Evolutionary conservation across 2,113 vertebrate species (phyloP), one percentile per base, ranked within the genome.

Genomic region (Colistium nudipinnis): DNA sequence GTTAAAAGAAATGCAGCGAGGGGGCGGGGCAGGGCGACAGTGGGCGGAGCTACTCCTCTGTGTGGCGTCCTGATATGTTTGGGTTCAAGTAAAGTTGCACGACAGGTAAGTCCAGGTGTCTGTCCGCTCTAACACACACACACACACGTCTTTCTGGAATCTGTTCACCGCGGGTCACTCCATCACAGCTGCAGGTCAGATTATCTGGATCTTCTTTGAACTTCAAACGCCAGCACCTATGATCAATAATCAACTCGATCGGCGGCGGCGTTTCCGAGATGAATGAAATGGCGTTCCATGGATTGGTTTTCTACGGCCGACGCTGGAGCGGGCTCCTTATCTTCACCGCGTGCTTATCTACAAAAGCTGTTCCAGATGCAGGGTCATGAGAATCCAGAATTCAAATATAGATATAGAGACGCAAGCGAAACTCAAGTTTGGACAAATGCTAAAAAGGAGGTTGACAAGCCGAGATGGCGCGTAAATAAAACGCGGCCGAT

Each of bases 61-160:
- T 72, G 30, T 74, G 74, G 60, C 70, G 75, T 72, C 80, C 78
- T 91, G 89, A 90, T 90, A 90, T 90, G 90, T 90, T 85, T 78
- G 51, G 63, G 86, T 90, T 88, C 81, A 88, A 90, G 87, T 90
- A 86, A 87, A 83, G 62, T 67, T 76, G 72, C 78, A 73, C 72
- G 62, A 76, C 69, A 60, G 72, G 53, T 79, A 39, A 56, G 70
- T 56, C 70, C 74, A 65, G 75, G 57, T 71, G 61, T 79, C 70
- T 57, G 54, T 63, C 72, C 39, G 30, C 19, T 39, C 51, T 72
- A 13, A 74, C 59, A 68, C 44, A 62, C 51, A 53, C 62, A 53
- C 39, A 56, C 49, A 63, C 62, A 28, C 25, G 28, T n/a, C n/a
- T n/a, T n/a, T n/a, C n/a, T n/a, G n/a, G n/a, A n/a, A n/a, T n/a